A percentile compares a stretch with the other conserved stretches of the same genome.
Evolutionary conservation across 1,140 invertebrate species (phyloP).

Genomic region (Nephotettix cincticeps): DNA sequence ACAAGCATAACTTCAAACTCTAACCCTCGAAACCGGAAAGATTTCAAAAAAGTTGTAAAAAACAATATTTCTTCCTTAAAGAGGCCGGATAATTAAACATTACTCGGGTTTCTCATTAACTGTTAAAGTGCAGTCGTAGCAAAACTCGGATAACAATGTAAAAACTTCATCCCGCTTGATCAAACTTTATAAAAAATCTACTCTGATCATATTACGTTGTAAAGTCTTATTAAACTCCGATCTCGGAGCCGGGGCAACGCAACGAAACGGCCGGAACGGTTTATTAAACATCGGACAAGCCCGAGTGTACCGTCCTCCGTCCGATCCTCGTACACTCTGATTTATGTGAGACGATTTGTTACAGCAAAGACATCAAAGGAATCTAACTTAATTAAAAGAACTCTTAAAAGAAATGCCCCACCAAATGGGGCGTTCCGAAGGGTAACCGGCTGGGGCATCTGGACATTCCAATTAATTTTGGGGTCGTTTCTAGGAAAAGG

Average conservation of each 20-base stretch:
- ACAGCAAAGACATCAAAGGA: not conserved
- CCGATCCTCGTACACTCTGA: not conserved
- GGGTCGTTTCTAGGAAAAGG: conserved; percentile 15
- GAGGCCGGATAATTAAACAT: too few relatives aligned
- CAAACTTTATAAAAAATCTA: conserved; percentile 8
- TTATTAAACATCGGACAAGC: not conserved
- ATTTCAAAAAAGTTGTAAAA: too few relatives aligned
- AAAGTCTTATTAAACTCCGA: conserved; percentile 1
- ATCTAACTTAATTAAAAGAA: conserved; percentile 14
- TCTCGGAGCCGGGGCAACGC: not conserved
- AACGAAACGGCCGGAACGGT: not conserved
- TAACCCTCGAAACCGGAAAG: too few relatives aligned
- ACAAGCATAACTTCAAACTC: too few relatives aligned
- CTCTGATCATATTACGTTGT: not conserved
- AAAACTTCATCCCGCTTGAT: not conserved
- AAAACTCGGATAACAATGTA: not conserved
- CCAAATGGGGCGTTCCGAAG: not conserved
- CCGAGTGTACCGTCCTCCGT: not conserved
- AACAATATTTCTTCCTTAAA: too few relatives aligned
- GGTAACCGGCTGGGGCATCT: not conserved
- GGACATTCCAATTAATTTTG: conserved; percentile 14
- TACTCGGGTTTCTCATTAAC: not conserved
- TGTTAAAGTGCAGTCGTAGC: not conserved
- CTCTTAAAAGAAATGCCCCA: conserved; percentile 4
- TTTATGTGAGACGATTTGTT: not conserved